Conservation (phyloP, 2,888 invertebrate species). For the Eupithecia insigniata region DNA sequence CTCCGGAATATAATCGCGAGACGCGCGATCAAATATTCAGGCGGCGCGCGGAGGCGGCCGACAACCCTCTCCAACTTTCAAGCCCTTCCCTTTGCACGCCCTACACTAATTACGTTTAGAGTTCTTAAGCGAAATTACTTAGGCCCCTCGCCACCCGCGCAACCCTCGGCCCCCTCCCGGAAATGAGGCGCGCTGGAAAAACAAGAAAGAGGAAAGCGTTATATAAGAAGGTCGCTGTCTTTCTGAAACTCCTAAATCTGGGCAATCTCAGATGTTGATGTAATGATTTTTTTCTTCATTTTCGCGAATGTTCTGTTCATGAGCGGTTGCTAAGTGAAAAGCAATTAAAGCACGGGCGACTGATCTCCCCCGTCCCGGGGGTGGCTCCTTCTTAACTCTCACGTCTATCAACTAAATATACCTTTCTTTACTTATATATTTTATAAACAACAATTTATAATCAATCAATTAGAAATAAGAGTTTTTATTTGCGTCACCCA, state of each 20-base stretch:
- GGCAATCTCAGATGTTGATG: slow-evolving; percentile 83
- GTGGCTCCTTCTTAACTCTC: slow-evolving; percentile 58
- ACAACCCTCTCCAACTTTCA: slow-evolving; percentile 86
- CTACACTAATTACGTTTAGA: slow-evolving; percentile 88
- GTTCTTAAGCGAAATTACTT: slow-evolving; percentile 88
- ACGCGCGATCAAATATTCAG: slow-evolving; percentile 83
- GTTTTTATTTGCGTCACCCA: background rate
- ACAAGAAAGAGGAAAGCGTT: slow-evolving; percentile 82
- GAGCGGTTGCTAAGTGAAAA: slow-evolving; percentile 85
- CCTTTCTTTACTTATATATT: slow-evolving; percentile 51
- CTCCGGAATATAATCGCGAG: slow-evolving; percentile 83
- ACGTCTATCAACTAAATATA: slow-evolving; percentile 75
- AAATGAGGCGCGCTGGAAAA: slow-evolving; percentile 83
- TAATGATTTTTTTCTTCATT: slow-evolving; percentile 83
- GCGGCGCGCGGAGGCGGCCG: slow-evolving; percentile 73
- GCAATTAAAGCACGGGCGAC: slow-evolving; percentile 85
- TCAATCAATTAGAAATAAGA: background rate
- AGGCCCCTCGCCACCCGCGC: slow-evolving; percentile 82
- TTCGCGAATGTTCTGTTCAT: slow-evolving; percentile 80
- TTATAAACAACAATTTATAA: slow-evolving; percentile 54
- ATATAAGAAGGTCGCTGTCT: slow-evolving; percentile 79
- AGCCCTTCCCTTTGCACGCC: slow-evolving; percentile 86
- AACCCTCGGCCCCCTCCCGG: slow-evolving; percentile 74
- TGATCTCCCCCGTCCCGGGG: slow-evolving; percentile 72
- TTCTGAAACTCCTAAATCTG: slow-evolving; percentile 80